Evolutionary conservation across 2,888 invertebrate species (phyloP).

Genomic region (Malthinus seriepunctatus): DNA sequence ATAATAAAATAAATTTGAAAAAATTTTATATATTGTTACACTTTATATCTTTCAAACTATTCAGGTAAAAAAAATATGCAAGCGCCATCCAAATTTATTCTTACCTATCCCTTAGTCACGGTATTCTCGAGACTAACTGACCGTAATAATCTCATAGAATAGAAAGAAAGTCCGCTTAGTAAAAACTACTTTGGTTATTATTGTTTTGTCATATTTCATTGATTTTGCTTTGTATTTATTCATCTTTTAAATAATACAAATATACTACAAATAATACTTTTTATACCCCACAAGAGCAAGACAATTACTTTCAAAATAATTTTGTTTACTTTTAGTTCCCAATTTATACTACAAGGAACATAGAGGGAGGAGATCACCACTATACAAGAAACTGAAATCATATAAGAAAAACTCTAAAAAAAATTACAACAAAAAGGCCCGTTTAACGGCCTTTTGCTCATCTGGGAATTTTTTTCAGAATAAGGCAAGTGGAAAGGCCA

Average conservation of each 20-base stretch:
- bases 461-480: too few relatives aligned
- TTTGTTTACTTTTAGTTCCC: too few relatives aligned
- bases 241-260: not conserved
- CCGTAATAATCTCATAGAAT: constrained; percentile 34
- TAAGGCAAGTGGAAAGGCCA: too few relatives aligned
- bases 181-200: not conserved
- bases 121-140: constrained; percentile 35
- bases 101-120: constrained; percentile 31
- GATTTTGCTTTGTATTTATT: not conserved
- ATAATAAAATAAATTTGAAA: constrained; percentile 25
- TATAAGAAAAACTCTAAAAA: too few relatives aligned
- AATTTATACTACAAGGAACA: too few relatives aligned
- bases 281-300: too few relatives aligned
- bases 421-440: too few relatives aligned
- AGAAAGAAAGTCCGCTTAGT: constrained; percentile 9
- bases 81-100: constrained; percentile 32
- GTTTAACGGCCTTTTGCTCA: too few relatives aligned
- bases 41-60: constrained; percentile 12
- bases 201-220: not conserved
- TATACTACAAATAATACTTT: too few relatives aligned
- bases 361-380: too few relatives aligned
- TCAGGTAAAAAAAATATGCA: constrained; percentile 32
- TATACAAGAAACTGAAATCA: too few relatives aligned
- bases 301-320: too few relatives aligned
- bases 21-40: constrained; percentile 11